phyloP scores from a whole-genome alignment of 2,113 vertebrate species.

The Ophthalmolycus amberensis region DNA sequence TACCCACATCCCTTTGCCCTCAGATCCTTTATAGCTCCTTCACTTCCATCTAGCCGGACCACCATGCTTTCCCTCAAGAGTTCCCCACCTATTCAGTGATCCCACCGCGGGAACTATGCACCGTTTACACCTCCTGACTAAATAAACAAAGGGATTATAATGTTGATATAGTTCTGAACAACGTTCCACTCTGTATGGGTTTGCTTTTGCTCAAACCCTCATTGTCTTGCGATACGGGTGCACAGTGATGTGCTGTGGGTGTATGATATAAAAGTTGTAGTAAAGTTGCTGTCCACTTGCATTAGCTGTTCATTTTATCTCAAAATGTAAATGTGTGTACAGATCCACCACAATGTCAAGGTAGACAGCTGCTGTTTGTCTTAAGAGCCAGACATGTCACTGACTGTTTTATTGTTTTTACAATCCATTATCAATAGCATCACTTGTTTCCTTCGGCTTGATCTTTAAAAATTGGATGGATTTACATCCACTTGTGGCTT shows the following conservation, averaged over 20 bases:
- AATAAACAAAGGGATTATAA: constrained; percentile 45
- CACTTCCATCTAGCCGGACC: constrained; percentile 28
- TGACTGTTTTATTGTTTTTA: constrained; percentile 7
- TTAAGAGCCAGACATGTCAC: neutral
- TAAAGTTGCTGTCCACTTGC: neutral
- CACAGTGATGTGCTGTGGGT: constrained; percentile 1
- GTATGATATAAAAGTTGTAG: constrained; percentile 10
- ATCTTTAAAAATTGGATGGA: neutral
- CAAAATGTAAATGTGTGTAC: neutral
- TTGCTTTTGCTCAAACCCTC: constrained; percentile 29
- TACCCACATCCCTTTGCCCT: constrained; percentile 56
- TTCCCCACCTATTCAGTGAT: constrained; percentile 32
- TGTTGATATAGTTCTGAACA: constrained; percentile 29
- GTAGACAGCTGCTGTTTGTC: constrained; percentile 9
- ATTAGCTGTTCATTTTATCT: neutral
- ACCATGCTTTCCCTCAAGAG: constrained; percentile 35
- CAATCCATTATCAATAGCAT: constrained; percentile 1
- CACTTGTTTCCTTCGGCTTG: constrained; percentile 1
- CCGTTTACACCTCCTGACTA: constrained; percentile 30
- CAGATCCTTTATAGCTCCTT: constrained; percentile 46
- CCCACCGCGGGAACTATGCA: constrained; percentile 33
- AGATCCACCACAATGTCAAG: neutral
- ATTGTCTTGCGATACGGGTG: constrained; percentile 21
- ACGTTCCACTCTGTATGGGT: constrained; percentile 6
- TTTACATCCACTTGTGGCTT: constrained; percentile 24